phyloP scores from a whole-genome alignment of 2,888 invertebrate genomes.

The Pimpla rufipes region DNA sequence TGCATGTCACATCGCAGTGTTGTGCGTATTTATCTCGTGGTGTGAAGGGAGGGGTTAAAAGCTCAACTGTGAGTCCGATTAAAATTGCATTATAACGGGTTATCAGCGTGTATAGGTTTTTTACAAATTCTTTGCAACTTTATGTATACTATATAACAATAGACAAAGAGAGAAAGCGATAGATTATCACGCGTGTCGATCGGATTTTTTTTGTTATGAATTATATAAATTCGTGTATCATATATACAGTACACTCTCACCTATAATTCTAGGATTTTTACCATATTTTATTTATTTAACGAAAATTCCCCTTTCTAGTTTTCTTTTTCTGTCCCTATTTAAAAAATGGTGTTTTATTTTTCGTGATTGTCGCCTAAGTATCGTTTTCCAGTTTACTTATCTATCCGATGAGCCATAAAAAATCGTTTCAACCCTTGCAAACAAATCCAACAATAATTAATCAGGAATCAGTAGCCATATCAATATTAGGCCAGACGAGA shows the following conservation, averaged over 20 bases:
- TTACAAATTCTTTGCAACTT: conserved; percentile 20
- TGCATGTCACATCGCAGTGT: conserved; percentile 62
- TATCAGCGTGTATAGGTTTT: conserved; percentile 24
- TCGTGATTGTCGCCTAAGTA: too few species aligned
- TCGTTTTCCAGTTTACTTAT: too few species aligned
- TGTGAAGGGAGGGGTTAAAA: conserved; percentile 3
- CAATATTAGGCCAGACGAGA: too few species aligned
- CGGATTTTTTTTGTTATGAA: conserved; percentile 12
- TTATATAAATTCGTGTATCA: conserved; percentile 34
- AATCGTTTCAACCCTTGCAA: too few species aligned
- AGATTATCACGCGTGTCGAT: conserved; percentile 38
- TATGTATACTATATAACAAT: conserved; percentile 27
- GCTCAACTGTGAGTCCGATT: conserved; percentile 29
- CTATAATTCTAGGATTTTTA: too few species aligned
- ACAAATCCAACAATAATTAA: too few species aligned
- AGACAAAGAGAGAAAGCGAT: conserved; percentile 60
- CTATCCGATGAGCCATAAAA: too few species aligned
- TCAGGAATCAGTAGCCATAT: too few species aligned
- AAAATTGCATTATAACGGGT: conserved; percentile 31
- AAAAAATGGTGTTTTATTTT: too few species aligned
- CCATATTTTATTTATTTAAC: neutral
- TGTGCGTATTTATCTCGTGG: conserved; percentile 53
- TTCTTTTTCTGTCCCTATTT: too few species aligned
- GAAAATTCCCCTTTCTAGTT: neutral
- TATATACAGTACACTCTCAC: conserved; percentile 19